Evolutionary conservation across 2,113 vertebrate genomes (phyloP), one percentile per base, ranked within the genome.

Genomic region (Thunnus maccoyii): DNA sequence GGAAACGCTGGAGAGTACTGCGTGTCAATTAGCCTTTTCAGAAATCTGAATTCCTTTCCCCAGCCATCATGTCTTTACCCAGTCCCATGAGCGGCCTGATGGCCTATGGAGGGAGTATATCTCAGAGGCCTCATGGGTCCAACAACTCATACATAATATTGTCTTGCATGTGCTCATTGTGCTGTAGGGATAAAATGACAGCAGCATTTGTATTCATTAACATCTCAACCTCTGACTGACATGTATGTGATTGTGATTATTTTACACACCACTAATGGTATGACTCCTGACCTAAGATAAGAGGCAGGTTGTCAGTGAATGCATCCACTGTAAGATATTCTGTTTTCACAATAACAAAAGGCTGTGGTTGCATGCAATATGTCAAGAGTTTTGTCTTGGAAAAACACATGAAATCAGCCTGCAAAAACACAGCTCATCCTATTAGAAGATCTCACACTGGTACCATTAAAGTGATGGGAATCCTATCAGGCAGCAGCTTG

Each of bases 11-110:
- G 78, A 84, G 84, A 91, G 85, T 85, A 47, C 74, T 89, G 91
- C 52, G 83, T 88, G 91, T 93, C 90, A 93, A 93, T 94, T 91
- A 91, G 91, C 85, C 89, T 91, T 91, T 91, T 91, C 86, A 88
- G 83, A 93, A 89, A 92, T 78, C 83, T 76, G 14, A 92, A 93
- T 93, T 89, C 87, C 82, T 88, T 93, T 93, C 90, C 77, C 76
- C 77, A 82, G 85, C 89, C 83, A 79, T 85, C 80, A 72, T 61
- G 80, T 89, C 88, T 90, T 88, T 65, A 68, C 77, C 63, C 64
- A 48, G 81, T 82, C 88, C 67, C 82, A 80, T 12, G 18, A 84
- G 80, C 74, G 54, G 82, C 70, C 84, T 57, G 71, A 30, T 80
- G 80, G 88, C 88, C 89, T 56, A 65, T 77, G 80, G 78, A 81